Evolutionary conservation across 2,888 invertebrate species (phyloP), one percentile per base, ranked within the genome.

Genomic region (Oligia fasciuncula): DNA sequence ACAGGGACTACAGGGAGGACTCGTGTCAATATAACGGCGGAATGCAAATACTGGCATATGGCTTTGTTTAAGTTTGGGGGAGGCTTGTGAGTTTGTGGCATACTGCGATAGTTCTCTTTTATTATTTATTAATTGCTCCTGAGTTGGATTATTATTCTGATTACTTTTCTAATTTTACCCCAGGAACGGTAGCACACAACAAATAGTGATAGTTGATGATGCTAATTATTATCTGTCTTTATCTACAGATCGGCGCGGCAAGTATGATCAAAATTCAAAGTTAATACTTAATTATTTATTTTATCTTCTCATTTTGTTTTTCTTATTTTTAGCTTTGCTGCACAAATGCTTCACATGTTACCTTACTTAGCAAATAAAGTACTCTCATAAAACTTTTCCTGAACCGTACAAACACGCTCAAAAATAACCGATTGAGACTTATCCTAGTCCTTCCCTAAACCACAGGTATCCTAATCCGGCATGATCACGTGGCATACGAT

Each of bases 401-500:
- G 14, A 29, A 54, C 29, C 19, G 6, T 14, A 3, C 5, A 2
- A 77, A 35, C 19, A 9, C 19, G 9, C 29, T 75, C 29, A 35
- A 60, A 57, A 49, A 29, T 2, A 13, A 46, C 35, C 13, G 5
- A 4, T 54, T 8, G 40, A n/a, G 23, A 57, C 49, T 23, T 68
- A 68, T 85, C 81, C 77, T 23, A 40, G 5, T 11, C 9, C 13
- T 29, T 2, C 8, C 0, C 23, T 5, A 40, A 43, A 67, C 6
- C 63, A 51, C 40, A 67, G 84, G 14, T 23, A 69, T 73, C 49
- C 51, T 73, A 85, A 4, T 46, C 29, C 77, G 17, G 84, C 79
- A 74, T 81, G 83, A 89, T 89, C 84, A 87, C 90, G 74, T 76
- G 75, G 79, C 80, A 73, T 83, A 83, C 78, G 79, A 84, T 84